Conservation (phyloP, 2,888 invertebrate species). For the Pandemis corylana region DNA sequence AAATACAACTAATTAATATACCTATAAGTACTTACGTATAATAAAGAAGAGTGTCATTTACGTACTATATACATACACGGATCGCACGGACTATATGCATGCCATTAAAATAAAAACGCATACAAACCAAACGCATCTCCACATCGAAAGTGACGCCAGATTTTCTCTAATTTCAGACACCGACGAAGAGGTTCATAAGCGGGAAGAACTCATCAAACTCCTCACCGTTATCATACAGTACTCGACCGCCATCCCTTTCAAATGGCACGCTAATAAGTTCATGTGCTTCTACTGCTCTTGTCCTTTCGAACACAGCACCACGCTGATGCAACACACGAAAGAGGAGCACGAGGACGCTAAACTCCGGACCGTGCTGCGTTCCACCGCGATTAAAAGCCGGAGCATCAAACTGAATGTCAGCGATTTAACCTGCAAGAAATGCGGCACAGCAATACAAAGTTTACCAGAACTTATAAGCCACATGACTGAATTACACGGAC, state of each 20-base stretch:
- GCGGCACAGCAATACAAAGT: slow-evolving; percentile 49
- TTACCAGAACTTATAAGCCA: slow-evolving; percentile 58
- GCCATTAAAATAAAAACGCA: background rate
- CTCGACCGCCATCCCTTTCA: slow-evolving; percentile 60
- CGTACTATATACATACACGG: too few relatives aligned
- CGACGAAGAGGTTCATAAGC: slow-evolving; percentile 44
- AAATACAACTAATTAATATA: too few relatives aligned
- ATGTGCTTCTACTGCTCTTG: slow-evolving; percentile 63
- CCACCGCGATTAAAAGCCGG: slow-evolving; percentile 44
- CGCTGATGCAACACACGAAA: slow-evolving; percentile 53
- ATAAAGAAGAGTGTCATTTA: too few relatives aligned
- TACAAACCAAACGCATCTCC: background rate
- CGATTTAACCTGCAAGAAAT: slow-evolving; percentile 58
- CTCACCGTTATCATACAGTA: slow-evolving; percentile 55
- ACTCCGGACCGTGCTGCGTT: slow-evolving; percentile 50
- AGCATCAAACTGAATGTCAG: slow-evolving; percentile 62
- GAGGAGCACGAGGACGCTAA: slow-evolving; percentile 54
- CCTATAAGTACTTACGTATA: too few relatives aligned
- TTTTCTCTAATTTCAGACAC: slow-evolving; percentile 45
- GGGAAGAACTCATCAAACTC: slow-evolving; percentile 46
- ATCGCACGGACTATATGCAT: background rate
- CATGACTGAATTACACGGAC: slow-evolving; percentile 48
- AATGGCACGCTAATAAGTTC: slow-evolving; percentile 59
- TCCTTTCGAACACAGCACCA: slow-evolving; percentile 51
- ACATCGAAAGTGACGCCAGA: slow-evolving; percentile 28